These are phyloP conservation scores for Hybognathus amarus DNA, from an alignment of 2,797 vertebrate genomes.

Conservation along the genomic window DNA sequence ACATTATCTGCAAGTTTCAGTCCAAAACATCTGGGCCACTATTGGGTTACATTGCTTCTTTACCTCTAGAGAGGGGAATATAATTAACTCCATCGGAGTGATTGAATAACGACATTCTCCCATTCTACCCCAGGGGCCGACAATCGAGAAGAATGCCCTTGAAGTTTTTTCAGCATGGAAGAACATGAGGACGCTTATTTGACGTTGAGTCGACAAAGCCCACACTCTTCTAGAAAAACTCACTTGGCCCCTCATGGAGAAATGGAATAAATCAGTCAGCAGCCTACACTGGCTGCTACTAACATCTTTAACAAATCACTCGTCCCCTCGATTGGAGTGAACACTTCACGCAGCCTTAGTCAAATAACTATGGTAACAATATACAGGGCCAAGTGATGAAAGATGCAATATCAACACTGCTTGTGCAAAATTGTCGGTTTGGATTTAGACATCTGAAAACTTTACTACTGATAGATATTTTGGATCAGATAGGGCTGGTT, in stretches of 20 bases:
- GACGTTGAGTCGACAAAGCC: conserved; percentile 60
- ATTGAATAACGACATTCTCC: conserved; percentile 73
- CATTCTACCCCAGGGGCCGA: conserved; percentile 50
- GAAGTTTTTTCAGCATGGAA: conserved; percentile 65
- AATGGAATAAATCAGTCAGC: conserved; percentile 56
- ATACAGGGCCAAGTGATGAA: conserved; percentile 66
- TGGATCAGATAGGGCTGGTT: not conserved
- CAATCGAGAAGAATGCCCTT: conserved; percentile 66
- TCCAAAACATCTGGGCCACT: conserved; percentile 81
- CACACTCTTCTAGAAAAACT: conserved; percentile 54
- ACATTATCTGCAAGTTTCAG: conserved; percentile 76
- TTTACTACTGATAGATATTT: not conserved
- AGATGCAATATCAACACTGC: conserved; percentile 69
- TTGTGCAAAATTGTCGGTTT: conserved; percentile 68
- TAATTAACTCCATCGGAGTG: conserved; percentile 70
- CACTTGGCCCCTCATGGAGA: conserved; percentile 47
- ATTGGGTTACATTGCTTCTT: conserved; percentile 73
- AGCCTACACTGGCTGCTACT: conserved; percentile 64
- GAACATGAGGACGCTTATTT: conserved; percentile 64
- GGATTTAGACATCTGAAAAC: not conserved
- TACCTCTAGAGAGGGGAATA: conserved; percentile 63
- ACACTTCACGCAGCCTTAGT: conserved; percentile 71
- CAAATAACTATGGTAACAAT: conserved; percentile 70
- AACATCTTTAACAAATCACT: conserved; percentile 77
- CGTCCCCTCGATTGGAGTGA: conserved; percentile 61